Evolutionary conservation across 2,888 invertebrate species (phyloP).

Genomic region (Philonicus albiceps): DNA sequence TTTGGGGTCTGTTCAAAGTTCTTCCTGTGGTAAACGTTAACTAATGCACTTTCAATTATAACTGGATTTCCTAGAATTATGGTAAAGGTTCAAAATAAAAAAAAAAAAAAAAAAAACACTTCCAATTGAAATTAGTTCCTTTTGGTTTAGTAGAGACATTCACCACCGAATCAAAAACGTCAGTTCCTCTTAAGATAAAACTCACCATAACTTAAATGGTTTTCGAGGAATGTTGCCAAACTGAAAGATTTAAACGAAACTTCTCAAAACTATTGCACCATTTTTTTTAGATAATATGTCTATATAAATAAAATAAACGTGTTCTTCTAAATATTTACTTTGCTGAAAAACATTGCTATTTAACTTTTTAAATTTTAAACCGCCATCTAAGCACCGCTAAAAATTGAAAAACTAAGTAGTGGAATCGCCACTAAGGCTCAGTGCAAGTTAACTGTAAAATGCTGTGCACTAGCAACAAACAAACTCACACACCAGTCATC

Average conservation of each 20-base stretch:
- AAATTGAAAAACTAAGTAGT: not conserved
- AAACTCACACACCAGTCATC: not conserved
- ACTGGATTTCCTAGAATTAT: not conserved
- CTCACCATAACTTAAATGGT: not conserved
- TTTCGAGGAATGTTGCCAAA: not conserved
- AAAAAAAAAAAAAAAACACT: not conserved
- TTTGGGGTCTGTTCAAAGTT: not conserved
- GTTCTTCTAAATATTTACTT: not conserved
- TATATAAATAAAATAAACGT: not conserved
- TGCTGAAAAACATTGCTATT: not conserved
- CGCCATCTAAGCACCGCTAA: not conserved
- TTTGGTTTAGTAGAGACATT: slow-evolving; percentile 8
- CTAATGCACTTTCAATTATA: not conserved
- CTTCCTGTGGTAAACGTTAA: not conserved
- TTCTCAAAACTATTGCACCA: not conserved
- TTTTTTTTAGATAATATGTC: not conserved
- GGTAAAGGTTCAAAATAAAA: not conserved
- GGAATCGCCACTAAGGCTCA: not conserved
- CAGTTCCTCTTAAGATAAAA: not conserved
- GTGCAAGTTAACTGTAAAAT: not conserved
- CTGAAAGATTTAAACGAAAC: not conserved
- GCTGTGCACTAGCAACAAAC: not conserved
- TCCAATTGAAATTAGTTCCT: not conserved
- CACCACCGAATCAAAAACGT: slow-evolving; percentile 13
- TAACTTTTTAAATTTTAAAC: not conserved